Conservation (phyloP, 2,888 invertebrate genomes). For the Mystacides longicornis region DNA sequence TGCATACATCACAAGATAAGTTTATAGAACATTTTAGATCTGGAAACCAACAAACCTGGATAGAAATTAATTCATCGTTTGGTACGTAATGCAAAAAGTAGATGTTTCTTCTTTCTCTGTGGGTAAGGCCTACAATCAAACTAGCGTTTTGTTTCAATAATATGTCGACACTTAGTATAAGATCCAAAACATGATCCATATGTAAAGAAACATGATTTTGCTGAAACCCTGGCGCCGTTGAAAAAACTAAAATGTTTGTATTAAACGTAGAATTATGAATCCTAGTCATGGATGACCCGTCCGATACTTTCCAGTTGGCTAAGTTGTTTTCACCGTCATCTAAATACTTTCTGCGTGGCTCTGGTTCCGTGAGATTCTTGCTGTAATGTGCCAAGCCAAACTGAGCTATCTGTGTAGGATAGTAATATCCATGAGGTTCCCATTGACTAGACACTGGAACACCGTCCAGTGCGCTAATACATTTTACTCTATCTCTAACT, state of each 20-base stretch:
- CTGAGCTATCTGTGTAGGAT: slow-evolving; percentile 98
- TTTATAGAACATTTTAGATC: not conserved
- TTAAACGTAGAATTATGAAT: slow-evolving; percentile 52
- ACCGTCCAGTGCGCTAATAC: slow-evolving; percentile 88
- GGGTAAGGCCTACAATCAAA: slow-evolving; percentile 69
- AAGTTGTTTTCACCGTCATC: slow-evolving; percentile 68
- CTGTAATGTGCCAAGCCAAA: slow-evolving; percentile 96
- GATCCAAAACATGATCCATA: slow-evolving; percentile 61
- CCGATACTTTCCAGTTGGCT: slow-evolving; percentile 68
- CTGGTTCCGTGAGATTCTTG: slow-evolving; percentile 82
- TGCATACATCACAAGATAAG: not conserved
- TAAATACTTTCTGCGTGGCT: slow-evolving; percentile 62
- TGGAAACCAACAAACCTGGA: slow-evolving; percentile 47
- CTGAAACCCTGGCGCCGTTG: slow-evolving; percentile 57
- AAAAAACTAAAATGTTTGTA: slow-evolving; percentile 62
- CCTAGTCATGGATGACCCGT: slow-evolving; percentile 56
- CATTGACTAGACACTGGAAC: slow-evolving; percentile 96
- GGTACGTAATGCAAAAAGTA: slow-evolving; percentile 80
- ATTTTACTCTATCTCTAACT: slow-evolving; percentile 90
- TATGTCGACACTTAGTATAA: slow-evolving; percentile 69
- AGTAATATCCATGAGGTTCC: slow-evolving; percentile 92
- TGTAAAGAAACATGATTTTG: slow-evolving; percentile 62
- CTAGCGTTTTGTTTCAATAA: slow-evolving; percentile 72
- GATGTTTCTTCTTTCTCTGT: slow-evolving; percentile 67
- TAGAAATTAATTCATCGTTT: slow-evolving; percentile 63